Evolutionary conservation across 2,113 vertebrate species (phyloP).

Genomic region (Illadopsis cleaveri): DNA sequence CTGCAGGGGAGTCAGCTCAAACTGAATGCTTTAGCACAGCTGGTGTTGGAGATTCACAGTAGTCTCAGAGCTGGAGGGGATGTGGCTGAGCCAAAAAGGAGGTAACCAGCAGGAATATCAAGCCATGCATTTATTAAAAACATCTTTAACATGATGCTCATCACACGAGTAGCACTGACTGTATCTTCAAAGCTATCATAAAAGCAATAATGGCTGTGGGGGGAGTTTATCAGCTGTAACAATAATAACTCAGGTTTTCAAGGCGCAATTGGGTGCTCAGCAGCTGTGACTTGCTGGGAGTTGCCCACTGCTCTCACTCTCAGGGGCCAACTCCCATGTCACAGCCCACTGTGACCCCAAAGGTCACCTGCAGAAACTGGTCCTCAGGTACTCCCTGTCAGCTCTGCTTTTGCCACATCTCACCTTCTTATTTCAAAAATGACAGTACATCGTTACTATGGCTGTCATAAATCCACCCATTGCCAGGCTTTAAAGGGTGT

Average conservation of each 20-base stretch:
- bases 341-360: background rate
- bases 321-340: background rate
- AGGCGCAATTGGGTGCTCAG: conserved; percentile 58
- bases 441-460: background rate
- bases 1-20: background rate
- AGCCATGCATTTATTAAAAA: background rate
- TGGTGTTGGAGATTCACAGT: background rate
- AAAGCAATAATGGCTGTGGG: background rate
- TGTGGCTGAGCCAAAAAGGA: background rate
- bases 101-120: background rate
- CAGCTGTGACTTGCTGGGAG: conserved; percentile 58
- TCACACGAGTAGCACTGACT: background rate
- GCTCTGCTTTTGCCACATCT: background rate
- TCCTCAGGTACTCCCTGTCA: background rate
- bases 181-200: conserved; percentile 5
- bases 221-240: conserved; percentile 46
- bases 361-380: background rate
- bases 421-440: background rate
- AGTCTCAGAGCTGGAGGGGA: background rate
- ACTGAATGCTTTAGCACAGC: background rate
- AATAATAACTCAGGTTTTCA: conserved; percentile 56
- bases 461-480: conserved; percentile 3
- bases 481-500: background rate
- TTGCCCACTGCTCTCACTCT: background rate
- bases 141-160: background rate